These are phyloP conservation scores for Pantelozetes paolii DNA, from an alignment of 2,888 invertebrate species.

Conservation along the genomic window DNA sequence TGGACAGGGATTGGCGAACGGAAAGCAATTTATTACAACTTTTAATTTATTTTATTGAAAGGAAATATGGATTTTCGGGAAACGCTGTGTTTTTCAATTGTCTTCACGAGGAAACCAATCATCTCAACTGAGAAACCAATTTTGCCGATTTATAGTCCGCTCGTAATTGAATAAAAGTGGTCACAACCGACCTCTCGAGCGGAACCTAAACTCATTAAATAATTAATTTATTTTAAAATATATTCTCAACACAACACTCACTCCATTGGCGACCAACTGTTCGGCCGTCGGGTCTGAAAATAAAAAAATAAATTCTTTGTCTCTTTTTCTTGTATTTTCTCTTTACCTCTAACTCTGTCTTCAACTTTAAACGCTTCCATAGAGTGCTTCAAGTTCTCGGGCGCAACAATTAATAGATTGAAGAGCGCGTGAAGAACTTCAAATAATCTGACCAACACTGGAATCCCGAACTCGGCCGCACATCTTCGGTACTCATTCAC, in stretches of 20 bases:
- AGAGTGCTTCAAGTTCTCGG: slow-evolving; percentile 83
- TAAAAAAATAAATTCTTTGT: no score
- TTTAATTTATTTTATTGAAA: slow-evolving; percentile 16
- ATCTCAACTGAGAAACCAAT: slow-evolving; percentile 47
- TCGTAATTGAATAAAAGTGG: slow-evolving; percentile 88
- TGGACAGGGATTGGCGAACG: neutral
- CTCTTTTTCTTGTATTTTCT: no score
- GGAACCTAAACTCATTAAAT: no score
- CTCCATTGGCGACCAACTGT: no score
- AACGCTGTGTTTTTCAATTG: neutral
- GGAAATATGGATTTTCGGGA: neutral
- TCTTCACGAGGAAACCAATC: neutral
- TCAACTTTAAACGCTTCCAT: slow-evolving; percentile 2
- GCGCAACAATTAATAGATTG: slow-evolving; percentile 88
- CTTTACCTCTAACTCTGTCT: no score
- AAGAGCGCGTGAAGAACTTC: slow-evolving; percentile 92
- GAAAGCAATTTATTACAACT: neutral
- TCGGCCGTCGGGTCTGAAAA: no score
- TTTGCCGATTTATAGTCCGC: slow-evolving; percentile 72
- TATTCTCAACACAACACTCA: no score
- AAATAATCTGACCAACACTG: slow-evolving; percentile 79
- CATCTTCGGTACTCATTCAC: slow-evolving; percentile 93
- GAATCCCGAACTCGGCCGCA: slow-evolving; percentile 70
- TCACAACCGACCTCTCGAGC: slow-evolving; percentile 79
- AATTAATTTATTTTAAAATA: no score